Percentiles rank a stretch among this genome's conserved stretches.
Evolutionary conservation across 2,113 vertebrate genomes (phyloP).

Genomic region (Hippocampus comes): DNA sequence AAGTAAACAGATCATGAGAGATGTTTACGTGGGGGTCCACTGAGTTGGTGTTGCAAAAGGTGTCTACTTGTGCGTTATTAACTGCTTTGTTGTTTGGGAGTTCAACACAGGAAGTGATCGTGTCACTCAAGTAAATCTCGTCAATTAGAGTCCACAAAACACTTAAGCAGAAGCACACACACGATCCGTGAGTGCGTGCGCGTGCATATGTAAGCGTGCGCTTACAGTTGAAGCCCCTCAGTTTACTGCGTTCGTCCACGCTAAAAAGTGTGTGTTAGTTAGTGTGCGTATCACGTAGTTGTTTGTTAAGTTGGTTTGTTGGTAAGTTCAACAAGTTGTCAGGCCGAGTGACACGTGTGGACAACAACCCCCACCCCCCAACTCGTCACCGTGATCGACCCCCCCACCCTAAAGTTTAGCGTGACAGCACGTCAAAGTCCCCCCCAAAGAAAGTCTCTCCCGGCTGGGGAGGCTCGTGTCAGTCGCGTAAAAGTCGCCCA

Average conservation of each 20-base stretch:
- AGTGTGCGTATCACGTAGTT: not conserved
- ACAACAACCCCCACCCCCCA: slow-evolving; percentile 33
- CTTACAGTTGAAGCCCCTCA: not conserved
- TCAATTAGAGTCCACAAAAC: too few species aligned
- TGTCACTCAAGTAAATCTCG: not conserved
- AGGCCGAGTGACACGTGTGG: slow-evolving; percentile 65
- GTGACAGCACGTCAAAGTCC: slow-evolving; percentile 62
- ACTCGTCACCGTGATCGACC: not conserved
- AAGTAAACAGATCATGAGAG: not conserved
- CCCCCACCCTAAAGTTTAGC: slow-evolving; percentile 2
- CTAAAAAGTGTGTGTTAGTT: not conserved
- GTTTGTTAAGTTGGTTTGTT: not conserved
- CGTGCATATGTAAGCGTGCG: too few species aligned
- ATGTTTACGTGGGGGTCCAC: too few species aligned
- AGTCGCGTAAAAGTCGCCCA: not conserved
- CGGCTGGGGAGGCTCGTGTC: not conserved
- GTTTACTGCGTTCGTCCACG: not conserved
- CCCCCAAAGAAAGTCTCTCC: slow-evolving; percentile 25
- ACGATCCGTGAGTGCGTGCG: too few species aligned
- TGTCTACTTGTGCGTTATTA: too few species aligned
- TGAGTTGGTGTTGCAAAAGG: too few species aligned
- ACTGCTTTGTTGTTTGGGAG: not conserved
- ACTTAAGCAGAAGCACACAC: too few species aligned
- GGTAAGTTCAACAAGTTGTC: slow-evolving; percentile 60
- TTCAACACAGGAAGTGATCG: not conserved